Evolutionary conservation across 2,113 vertebrate genomes (phyloP).

Genomic region (Pygathrix nemaeus): DNA sequence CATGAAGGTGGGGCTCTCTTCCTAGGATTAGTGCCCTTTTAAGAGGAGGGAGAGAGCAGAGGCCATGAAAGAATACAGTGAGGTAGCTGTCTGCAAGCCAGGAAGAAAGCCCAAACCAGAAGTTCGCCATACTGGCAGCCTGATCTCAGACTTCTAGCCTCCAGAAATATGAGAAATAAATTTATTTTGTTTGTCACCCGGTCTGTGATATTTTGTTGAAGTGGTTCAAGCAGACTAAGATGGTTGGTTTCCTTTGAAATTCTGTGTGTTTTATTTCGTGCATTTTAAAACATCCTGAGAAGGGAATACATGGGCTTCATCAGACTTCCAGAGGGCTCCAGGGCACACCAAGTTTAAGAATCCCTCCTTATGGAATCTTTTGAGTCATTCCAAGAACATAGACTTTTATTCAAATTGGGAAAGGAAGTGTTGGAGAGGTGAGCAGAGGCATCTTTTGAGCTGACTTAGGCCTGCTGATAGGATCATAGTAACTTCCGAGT

Average conservation of each 20-base stretch:
- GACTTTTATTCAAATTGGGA: not conserved
- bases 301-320: not conserved
- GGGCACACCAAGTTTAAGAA: not conserved
- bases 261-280: not conserved
- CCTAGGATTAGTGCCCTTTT: not conserved
- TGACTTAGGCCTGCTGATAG: not conserved
- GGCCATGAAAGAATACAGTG: not conserved
- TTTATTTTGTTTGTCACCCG: not conserved
- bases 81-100: not conserved
- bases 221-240: not conserved
- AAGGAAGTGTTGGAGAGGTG: not conserved
- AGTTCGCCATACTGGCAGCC: fast-evolving
- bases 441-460: not conserved
- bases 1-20: not conserved
- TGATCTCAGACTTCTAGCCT: not conserved
- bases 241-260: not conserved
- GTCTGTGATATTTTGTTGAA: not conserved
- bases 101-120: not conserved
- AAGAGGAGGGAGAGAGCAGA: not conserved
- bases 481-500: not conserved
- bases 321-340: not conserved
- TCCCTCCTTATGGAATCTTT: not conserved
- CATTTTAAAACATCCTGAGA: not conserved
- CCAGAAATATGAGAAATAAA: not conserved
- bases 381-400: not conserved